Evolutionary conservation across 2,113 vertebrate genomes (phyloP).

Genomic region (Apeltes quadracus): DNA sequence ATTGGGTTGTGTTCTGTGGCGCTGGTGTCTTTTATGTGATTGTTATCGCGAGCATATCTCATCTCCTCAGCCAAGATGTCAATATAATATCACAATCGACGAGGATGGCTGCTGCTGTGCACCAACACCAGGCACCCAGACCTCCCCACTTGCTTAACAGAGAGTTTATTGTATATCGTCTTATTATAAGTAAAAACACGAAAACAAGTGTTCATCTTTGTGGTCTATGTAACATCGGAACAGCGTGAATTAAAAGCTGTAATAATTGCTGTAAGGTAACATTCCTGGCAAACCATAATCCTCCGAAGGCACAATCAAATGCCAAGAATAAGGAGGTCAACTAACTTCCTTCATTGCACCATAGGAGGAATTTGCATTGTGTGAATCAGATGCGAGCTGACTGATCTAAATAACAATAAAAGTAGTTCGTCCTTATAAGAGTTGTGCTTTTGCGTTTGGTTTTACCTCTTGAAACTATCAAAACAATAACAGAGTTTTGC

Average conservation of each 20-base stretch:
- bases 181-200: slow-evolving; percentile 1
- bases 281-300: neutral
- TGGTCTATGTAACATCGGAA: neutral
- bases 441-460: neutral
- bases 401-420: neutral
- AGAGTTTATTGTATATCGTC: neutral
- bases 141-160: slow-evolving; percentile 33
- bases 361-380: neutral
- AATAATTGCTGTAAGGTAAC: neutral
- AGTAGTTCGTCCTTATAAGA: neutral
- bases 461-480: neutral
- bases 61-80: slow-evolving; percentile 61
- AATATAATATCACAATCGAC: slow-evolving; percentile 59
- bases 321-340: neutral
- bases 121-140: slow-evolving; percentile 24
- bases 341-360: neutral
- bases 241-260: neutral
- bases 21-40: slow-evolving; percentile 53
- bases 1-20: slow-evolving; percentile 44
- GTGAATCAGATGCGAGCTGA: neutral
- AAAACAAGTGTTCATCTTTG: neutral
- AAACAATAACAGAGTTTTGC: neutral
- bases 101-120: slow-evolving; percentile 52
- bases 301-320: neutral
- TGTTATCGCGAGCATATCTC: slow-evolving; percentile 62